Percentiles rank a stretch among this genome's conserved stretches.
Evolutionary conservation across 2,888 invertebrate genomes (phyloP).

Genomic region (Leptinotarsa juncta): DNA sequence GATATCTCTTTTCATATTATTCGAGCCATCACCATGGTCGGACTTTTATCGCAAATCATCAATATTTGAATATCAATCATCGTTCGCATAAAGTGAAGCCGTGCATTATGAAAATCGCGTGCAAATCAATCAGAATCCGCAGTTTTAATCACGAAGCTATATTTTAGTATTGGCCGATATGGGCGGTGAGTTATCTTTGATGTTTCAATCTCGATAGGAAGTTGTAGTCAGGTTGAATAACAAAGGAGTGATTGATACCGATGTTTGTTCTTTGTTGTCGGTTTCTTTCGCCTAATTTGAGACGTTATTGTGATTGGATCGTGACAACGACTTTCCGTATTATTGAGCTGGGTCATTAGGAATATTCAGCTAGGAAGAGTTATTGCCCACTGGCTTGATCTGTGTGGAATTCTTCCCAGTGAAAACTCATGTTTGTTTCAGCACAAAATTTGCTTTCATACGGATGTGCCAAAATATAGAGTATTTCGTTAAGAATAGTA

Average conservation of each 20-base stretch:
- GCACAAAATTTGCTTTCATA: too few relatives aligned
- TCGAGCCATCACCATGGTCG: slow-evolving; percentile 1
- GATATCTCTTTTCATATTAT: slow-evolving; percentile 16
- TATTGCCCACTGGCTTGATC: background rate
- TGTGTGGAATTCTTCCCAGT: background rate
- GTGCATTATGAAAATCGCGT: slow-evolving; percentile 46
- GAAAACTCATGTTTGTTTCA: too few relatives aligned
- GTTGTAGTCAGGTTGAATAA: slow-evolving; percentile 32
- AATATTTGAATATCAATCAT: slow-evolving; percentile 47
- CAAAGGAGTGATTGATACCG: slow-evolving; percentile 38
- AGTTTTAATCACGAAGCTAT: slow-evolving; percentile 41
- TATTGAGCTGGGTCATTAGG: background rate
- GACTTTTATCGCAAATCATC: slow-evolving; percentile 19
- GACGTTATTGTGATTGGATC: slow-evolving; percentile 18
- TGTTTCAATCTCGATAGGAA: slow-evolving; percentile 39
- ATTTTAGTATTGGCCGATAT: slow-evolving; percentile 39
- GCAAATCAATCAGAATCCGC: slow-evolving; percentile 45
- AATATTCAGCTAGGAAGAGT: too few relatives aligned
- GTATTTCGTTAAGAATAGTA: too few relatives aligned
- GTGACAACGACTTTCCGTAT: slow-evolving; percentile 7
- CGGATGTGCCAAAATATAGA: too few relatives aligned
- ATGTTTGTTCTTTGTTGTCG: slow-evolving; percentile 34
- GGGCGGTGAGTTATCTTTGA: slow-evolving; percentile 40
- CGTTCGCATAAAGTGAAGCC: slow-evolving; percentile 37
- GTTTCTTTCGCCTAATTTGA: slow-evolving; percentile 27